Conservation (phyloP, 1,140 invertebrate species). For the Macrosteles quadrilineatus region DNA sequence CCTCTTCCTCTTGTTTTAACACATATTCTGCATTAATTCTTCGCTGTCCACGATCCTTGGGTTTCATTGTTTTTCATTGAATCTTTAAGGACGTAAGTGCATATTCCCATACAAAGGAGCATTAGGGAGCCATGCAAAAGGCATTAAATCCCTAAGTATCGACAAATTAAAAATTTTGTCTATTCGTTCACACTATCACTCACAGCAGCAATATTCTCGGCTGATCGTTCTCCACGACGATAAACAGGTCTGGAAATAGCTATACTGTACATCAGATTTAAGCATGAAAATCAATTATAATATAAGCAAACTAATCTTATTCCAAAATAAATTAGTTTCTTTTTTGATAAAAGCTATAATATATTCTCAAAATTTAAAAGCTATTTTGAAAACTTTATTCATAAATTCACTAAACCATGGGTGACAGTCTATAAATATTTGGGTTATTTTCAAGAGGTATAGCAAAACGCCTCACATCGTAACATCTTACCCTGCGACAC, state of each 20-base stretch:
- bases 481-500: too few relatives aligned
- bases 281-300: too few relatives aligned
- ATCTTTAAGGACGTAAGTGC: not conserved
- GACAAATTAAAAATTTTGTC: not conserved
- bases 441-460: too few relatives aligned
- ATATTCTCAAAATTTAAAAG: too few relatives aligned
- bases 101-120: not conserved
- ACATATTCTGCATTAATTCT: not conserved
- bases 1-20: not conserved
- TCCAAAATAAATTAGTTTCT: too few relatives aligned
- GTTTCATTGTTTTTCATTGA: not conserved
- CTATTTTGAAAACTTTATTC: too few relatives aligned
- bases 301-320: too few relatives aligned
- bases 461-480: too few relatives aligned
- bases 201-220: constrained; percentile 16
- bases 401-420: too few relatives aligned
- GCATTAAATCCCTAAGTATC: not conserved
- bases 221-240: not conserved
- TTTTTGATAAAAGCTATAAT: too few relatives aligned
- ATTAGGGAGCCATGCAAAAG: not conserved
- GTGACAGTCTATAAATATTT: too few relatives aligned
- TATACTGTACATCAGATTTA: too few relatives aligned
- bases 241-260: not conserved
- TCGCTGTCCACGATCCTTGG: not conserved
- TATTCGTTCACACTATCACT: not conserved